Conservation (phyloP, 2,797 vertebrate species). For the Sternarchorhynchus goeldii region DNA sequence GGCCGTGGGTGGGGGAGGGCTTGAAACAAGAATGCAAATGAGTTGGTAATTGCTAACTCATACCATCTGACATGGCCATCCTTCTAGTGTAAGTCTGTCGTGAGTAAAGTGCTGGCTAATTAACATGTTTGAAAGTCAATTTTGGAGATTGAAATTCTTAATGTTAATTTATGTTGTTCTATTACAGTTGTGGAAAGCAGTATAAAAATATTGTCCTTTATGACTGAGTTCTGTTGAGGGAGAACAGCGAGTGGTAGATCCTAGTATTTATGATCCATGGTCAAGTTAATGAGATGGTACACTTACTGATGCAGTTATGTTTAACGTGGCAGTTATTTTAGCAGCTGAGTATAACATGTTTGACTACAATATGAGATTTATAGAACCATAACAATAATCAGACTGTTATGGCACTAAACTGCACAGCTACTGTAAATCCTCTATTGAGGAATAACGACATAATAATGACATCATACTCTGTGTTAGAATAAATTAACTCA, state of each 20-base stretch:
- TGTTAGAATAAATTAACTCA: neutral
- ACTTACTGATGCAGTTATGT: constrained; percentile 75
- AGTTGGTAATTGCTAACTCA: constrained; percentile 68
- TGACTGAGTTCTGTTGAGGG: constrained; percentile 34
- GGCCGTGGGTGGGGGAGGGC: constrained; percentile 51
- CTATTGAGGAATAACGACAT: neutral
- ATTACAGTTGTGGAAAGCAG: constrained; percentile 51
- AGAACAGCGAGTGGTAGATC: constrained; percentile 33
- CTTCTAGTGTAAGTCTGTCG: constrained; percentile 69
- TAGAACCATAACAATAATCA: constrained; percentile 63
- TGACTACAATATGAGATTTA: constrained; percentile 69
- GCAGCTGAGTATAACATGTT: constrained; percentile 69
- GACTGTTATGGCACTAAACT: constrained; percentile 55
- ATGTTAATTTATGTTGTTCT: constrained; percentile 69
- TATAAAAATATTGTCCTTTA: constrained; percentile 42
- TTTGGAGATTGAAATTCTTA: constrained; percentile 72
- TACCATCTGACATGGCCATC: constrained; percentile 72
- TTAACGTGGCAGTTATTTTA: constrained; percentile 74
- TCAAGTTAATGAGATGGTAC: constrained; percentile 76
- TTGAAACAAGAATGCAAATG: constrained; percentile 72
- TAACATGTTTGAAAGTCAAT: constrained; percentile 77
- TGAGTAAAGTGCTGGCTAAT: constrained; percentile 72
- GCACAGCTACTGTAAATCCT: constrained; percentile 10
- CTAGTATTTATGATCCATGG: constrained; percentile 73
- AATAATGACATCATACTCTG: neutral